Percentiles rank a stretch among this genome's conserved stretches.
These are phyloP conservation scores for Psix sp. DNA, from an alignment of 1,140 invertebrate species.

Conservation along the genomic window DNA sequence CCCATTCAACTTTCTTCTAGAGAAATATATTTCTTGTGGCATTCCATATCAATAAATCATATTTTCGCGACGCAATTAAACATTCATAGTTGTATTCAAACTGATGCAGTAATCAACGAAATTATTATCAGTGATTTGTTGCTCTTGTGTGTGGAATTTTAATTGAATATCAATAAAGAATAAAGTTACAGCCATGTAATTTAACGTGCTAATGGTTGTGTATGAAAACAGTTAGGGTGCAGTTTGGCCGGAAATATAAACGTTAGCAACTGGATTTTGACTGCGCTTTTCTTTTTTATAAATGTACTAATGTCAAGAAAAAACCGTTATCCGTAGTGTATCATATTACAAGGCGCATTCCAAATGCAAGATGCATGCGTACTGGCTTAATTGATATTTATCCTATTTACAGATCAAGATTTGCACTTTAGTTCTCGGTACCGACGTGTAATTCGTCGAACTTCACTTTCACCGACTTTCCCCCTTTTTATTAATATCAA, in stretches of 20 bases:
- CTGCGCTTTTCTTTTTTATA: slow-evolving; percentile 37
- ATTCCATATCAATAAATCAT: slow-evolving; percentile 9
- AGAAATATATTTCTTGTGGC: background rate
- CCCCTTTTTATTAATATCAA: slow-evolving; percentile 26
- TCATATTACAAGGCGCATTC: slow-evolving; percentile 30
- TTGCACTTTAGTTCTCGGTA: slow-evolving; percentile 49
- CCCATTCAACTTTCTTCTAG: too few relatives aligned
- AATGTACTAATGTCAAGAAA: slow-evolving; percentile 18
- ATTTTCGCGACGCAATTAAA: slow-evolving; percentile 14
- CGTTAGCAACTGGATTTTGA: slow-evolving; percentile 49
- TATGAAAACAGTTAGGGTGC: slow-evolving; percentile 34
- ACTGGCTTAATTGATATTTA: slow-evolving; percentile 33
- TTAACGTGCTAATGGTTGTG: slow-evolving; percentile 27
- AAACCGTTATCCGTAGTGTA: slow-evolving; percentile 34
- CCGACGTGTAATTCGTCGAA: slow-evolving; percentile 70
- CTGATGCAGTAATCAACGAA: slow-evolving; percentile 6
- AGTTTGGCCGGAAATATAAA: slow-evolving; percentile 37
- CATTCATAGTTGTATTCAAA: slow-evolving; percentile 14
- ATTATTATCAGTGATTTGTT: slow-evolving; percentile 16
- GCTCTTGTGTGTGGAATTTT: slow-evolving; percentile 24
- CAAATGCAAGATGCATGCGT: slow-evolving; percentile 10
- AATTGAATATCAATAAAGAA: slow-evolving; percentile 41
- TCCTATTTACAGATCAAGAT: slow-evolving; percentile 35
- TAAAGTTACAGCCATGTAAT: slow-evolving; percentile 19
- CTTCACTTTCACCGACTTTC: slow-evolving; percentile 73